Base-by-base conservation (phyloP, 2,113 vertebrate genomes). In the Sinocyclocheilus grahami region DNA sequence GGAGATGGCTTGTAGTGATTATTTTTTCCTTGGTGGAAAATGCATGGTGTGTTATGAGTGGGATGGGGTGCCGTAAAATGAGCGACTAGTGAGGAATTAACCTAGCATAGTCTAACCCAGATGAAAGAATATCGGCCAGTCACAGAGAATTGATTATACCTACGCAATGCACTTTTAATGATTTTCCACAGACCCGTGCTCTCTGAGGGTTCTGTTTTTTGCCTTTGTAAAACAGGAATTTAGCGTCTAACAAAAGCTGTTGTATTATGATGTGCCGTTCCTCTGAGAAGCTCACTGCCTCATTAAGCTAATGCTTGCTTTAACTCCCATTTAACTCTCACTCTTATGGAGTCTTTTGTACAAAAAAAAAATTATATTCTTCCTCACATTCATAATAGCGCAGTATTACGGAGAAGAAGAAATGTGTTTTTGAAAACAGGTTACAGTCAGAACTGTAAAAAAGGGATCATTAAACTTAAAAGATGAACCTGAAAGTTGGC, bases 301-400 rank as follows among this genome's bases (percentile, higher is more conserved):
- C 85, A 90, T 93, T 93, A 89, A 87, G 83, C 91, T 90, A 87
- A 91, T 92, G 90, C 92, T 92, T 90, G 89, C 88, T 87, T 90
- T 90, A 90, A 14, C 42, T 90, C 82, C n/a, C 8, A 2, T 55
- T 55, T 78, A 55, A 53, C 75, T 27, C 14, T 58, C 24, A 3
- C 46, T 77, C 24, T 53, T 46, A 48, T 24, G 42, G 1, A 53
- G 20, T 37, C 55, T 79, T 62, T 55, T 60, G 33, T 37, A 39
- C 33, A 39, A 85, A 83, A 62, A 62, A 62, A 39, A 82, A 87
- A 16, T n/a, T 27, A 16, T 51, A 22, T 53, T 77, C 74, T 78
- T 65, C 24, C 37, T 83, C 76, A 37, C 8, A 63, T 80, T 86
- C 69, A 62, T 58, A 60, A 30, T 30, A 51, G 42, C 27, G 16